Percentiles rank a stretch among this genome's conserved stretches.
These are phyloP conservation scores for Hydractinia symbiolongicarpus DNA, from an alignment of 30 jellyfish, hydroid and myxozoan genomes.

Conservation along the genomic window DNA sequence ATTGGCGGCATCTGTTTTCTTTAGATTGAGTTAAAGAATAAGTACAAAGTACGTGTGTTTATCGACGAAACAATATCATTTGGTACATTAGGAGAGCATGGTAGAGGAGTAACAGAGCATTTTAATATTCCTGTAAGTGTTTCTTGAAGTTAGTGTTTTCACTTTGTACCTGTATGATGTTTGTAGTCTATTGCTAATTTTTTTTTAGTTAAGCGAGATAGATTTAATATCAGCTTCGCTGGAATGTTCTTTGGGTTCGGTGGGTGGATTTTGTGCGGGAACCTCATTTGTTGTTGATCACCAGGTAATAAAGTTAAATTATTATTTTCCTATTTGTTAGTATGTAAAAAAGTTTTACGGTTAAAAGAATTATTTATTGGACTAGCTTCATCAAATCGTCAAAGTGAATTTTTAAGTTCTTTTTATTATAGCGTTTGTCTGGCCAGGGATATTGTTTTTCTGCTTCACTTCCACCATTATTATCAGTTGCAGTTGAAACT, in stretches of 20 bases:
- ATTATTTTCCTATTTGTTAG: not conserved
- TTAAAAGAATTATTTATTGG: not conserved
- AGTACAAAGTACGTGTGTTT: constrained; percentile 84
- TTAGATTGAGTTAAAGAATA: constrained; percentile 72
- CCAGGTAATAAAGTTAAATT: constrained; percentile 47
- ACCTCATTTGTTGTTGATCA: constrained; percentile 92
- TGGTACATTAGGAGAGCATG: constrained; percentile 88
- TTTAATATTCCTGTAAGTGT: constrained; percentile 73
- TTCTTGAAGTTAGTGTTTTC: not conserved
- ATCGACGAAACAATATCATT: constrained; percentile 88
- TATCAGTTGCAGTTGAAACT: constrained; percentile 82
- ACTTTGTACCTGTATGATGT: not conserved
- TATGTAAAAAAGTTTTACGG: not conserved
- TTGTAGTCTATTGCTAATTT: not conserved
- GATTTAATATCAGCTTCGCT: constrained; percentile 88
- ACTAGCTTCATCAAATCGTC: not conserved
- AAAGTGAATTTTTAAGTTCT: not conserved
- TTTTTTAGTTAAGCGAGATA: constrained; percentile 69
- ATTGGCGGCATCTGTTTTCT: not conserved
- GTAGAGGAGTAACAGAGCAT: constrained; percentile 96
- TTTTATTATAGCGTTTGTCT: constrained; percentile 67
- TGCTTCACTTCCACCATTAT: constrained; percentile 97
- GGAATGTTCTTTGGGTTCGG: constrained; percentile 92
- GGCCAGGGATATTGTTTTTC: constrained; percentile 99
- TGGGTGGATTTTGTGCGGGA: constrained; percentile 99